phyloP scores from a whole-genome alignment of 2,113 vertebrate genomes.

The Octodon degus region DNA sequence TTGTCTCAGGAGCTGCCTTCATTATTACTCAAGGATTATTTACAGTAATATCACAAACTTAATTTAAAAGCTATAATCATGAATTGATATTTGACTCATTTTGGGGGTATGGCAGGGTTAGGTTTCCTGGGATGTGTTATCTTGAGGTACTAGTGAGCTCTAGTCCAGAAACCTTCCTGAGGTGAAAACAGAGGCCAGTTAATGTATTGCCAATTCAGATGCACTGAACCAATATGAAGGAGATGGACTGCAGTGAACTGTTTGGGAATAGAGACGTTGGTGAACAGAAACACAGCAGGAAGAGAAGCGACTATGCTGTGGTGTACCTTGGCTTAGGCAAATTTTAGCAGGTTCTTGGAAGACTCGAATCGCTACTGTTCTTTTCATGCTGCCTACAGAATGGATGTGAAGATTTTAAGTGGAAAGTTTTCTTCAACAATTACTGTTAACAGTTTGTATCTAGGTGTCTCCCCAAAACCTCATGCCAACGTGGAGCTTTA shows the following conservation, averaged over 20 bases:
- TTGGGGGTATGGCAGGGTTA: background rate
- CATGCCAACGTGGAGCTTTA: background rate
- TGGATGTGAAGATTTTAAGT: background rate
- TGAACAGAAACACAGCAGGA: background rate
- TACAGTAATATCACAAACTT: background rate
- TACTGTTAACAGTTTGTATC: background rate
- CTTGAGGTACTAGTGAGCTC: background rate
- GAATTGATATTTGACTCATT: background rate
- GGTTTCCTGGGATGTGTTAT: background rate
- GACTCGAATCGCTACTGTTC: background rate
- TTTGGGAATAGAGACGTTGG: background rate
- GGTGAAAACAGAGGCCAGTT: background rate
- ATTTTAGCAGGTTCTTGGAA: background rate
- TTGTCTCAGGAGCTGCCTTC: background rate
- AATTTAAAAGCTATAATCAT: background rate
- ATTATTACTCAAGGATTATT: background rate
- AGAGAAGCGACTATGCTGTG: background rate
- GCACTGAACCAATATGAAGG: background rate
- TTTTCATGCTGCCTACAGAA: background rate
- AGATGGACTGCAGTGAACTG: background rate
- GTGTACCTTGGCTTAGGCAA: background rate
- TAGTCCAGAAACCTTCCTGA: background rate
- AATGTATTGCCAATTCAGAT: background rate
- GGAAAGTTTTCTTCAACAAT: background rate
- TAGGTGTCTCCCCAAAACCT: background rate